A percentile compares a stretch with the other conserved stretches of the same genome.
Conservation (phyloP, 2,113 vertebrate species). For the Australoheros scitulus region DNA sequence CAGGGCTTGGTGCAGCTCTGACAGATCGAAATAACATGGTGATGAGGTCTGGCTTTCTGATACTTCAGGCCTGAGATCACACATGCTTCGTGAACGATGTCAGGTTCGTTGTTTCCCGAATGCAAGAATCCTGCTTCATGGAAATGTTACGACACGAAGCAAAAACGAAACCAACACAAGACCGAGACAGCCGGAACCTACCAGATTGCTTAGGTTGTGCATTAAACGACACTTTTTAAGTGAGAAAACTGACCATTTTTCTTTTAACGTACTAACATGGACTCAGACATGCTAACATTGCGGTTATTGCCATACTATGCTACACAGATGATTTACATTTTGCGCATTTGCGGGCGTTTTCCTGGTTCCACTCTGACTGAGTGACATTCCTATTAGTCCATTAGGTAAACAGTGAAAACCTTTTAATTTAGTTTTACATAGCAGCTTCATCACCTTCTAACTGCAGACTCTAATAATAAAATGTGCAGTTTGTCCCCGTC, state of each 20-base stretch:
- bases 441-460: neutral
- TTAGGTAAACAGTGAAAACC: neutral
- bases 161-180: constrained; percentile 45
- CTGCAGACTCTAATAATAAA: neutral
- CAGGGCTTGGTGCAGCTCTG: neutral
- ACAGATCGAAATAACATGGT: neutral
- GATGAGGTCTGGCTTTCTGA: neutral
- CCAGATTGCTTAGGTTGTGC: neutral
- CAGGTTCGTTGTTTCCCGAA: neutral
- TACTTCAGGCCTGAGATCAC: constrained; percentile 8
- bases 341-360: neutral
- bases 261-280: neutral
- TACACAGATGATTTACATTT: neutral
- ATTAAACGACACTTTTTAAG: neutral
- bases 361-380: neutral
- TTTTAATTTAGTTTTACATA: neutral
- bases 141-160: neutral
- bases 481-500: neutral
- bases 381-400: neutral
- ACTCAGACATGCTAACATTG: neutral
- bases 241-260: neutral
- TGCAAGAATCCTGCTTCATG: neutral
- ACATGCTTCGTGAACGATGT: neutral
- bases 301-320: neutral
- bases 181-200: neutral